Conservation (phyloP, 2,797 vertebrate species). For the Tadarida brasiliensis region DNA sequence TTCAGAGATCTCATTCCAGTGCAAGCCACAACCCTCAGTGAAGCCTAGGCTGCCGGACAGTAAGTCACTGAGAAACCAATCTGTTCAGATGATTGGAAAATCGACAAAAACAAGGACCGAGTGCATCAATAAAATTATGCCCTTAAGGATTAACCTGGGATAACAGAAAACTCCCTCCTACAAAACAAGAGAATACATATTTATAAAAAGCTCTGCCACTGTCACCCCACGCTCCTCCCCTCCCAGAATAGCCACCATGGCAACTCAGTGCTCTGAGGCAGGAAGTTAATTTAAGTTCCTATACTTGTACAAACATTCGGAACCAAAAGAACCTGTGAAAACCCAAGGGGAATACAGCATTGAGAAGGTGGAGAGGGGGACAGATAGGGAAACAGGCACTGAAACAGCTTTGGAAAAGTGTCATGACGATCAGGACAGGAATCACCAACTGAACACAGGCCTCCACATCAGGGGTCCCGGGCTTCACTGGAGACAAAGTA, state of each 20-base stretch:
- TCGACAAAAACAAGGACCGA: slow-evolving; percentile 37
- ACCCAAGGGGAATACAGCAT: not conserved
- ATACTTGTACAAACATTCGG: not conserved
- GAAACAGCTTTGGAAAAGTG: not conserved
- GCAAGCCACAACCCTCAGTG: not conserved
- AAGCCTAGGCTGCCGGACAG: not conserved
- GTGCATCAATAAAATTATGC: slow-evolving; percentile 54
- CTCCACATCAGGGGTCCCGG: not conserved
- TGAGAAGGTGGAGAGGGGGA: not conserved
- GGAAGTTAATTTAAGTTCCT: not conserved
- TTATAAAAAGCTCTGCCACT: slow-evolving; percentile 49
- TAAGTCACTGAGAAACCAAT: slow-evolving; percentile 33
- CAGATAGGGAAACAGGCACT: not conserved
- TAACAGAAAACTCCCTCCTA: slow-evolving; percentile 67
- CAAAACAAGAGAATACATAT: slow-evolving; percentile 65
- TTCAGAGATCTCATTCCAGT: not conserved
- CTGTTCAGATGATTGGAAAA: not conserved
- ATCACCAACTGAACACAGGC: not conserved
- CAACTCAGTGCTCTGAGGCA: slow-evolving; percentile 1
- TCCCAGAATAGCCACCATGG: not conserved
- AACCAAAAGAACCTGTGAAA: not conserved
- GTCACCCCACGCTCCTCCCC: not conserved
- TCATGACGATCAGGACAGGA: too few relatives aligned
- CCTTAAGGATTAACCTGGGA: slow-evolving; percentile 72
- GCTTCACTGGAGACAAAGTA: not conserved